A percentile compares a stretch with the other conserved stretches of the same genome.
Conservation (phyloP, 2,888 invertebrate species). For the Lithophane socia region DNA sequence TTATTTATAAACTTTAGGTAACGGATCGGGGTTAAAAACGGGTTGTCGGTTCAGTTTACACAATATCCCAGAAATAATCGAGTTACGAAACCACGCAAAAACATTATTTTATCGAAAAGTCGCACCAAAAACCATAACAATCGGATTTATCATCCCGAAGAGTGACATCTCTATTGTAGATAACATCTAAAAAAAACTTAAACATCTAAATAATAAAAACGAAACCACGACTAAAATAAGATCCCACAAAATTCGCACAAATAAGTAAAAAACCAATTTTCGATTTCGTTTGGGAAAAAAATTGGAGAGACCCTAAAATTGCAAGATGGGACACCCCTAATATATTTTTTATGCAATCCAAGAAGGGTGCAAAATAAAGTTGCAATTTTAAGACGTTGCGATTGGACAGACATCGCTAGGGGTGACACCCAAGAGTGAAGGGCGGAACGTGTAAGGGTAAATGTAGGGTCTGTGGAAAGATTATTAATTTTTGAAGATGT, state of each 20-base stretch:
- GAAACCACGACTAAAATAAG: conserved; percentile 58
- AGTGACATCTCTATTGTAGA: conserved; percentile 47
- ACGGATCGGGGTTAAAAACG: conserved; percentile 2
- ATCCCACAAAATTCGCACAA: conserved; percentile 63
- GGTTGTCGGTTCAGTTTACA: background rate
- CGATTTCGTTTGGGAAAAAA: conserved; percentile 66
- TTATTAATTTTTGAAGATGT: conserved; percentile 64
- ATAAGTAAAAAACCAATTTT: conserved; percentile 68
- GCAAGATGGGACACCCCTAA: conserved; percentile 73
- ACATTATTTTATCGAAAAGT: conserved; percentile 43
- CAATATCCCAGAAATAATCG: conserved; percentile 28
- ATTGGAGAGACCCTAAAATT: conserved; percentile 71
- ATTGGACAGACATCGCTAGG: conserved; percentile 80
- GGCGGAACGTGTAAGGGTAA: conserved; percentile 70
- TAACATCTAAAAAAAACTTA: conserved; percentile 25
- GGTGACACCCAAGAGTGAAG: conserved; percentile 77
- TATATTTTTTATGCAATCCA: conserved; percentile 81
- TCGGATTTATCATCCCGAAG: conserved; percentile 50
- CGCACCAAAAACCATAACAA: conserved; percentile 50
- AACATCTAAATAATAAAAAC: conserved; percentile 50
- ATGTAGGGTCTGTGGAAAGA: conserved; percentile 56
- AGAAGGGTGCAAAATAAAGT: conserved; percentile 79
- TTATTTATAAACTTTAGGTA: background rate
- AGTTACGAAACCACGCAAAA: conserved; percentile 40
- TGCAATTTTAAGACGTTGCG: conserved; percentile 76